Base-by-base conservation (phyloP, 2,113 vertebrate species). In the Pelvicachromis taeniatus region DNA sequence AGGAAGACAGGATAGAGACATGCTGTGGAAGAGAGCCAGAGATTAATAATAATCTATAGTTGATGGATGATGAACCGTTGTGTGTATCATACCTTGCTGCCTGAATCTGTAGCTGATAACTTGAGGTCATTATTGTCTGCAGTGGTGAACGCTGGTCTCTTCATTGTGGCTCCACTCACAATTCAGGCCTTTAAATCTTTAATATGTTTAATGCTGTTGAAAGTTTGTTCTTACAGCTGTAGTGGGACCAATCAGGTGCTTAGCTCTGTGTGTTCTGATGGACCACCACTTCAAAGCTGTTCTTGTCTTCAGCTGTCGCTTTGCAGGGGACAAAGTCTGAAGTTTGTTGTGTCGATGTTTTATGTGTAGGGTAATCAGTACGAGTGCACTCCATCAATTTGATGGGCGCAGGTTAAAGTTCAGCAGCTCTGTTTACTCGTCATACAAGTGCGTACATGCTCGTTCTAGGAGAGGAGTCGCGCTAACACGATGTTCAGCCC, bases 311-410 rank as follows among this genome's bases (percentile, higher is more conserved):
- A 12, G 9, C 2, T 31, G 35, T 45, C 48, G 42, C 26, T 73
- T 48, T 73, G 14, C 23, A 73, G 65, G 48, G 0, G 3, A 73
- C 21, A 29, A 17, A 75, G 63, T 45, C 38, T 70, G 38, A 16
- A 13, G 0, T 73, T 45, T 73, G 65, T 4, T 73, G 65, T 19
- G 42, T 70, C 21, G 29, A 48, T 23, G 40, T 70, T 70, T 70
- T 45, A 68, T 68, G 38, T 45, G 13, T 1, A 4, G 40, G 42
- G 40, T 70, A 73, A 73, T 50, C 23, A 11, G 42, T 50, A 31
- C 42, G 42, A 29, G 68, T 29, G 9, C 68, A 73, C 68, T 0
- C 68, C 42, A 29, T 50, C 42, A 0, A 1, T 26, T 48, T 45
- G 38, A 3, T 26, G 65, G 16, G 21, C 26, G 40, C 48, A 70